Evolutionary conservation across 2,113 vertebrate genomes (phyloP), one percentile per base, ranked within the genome.

Genomic region (Halichoeres trimaculatus): DNA sequence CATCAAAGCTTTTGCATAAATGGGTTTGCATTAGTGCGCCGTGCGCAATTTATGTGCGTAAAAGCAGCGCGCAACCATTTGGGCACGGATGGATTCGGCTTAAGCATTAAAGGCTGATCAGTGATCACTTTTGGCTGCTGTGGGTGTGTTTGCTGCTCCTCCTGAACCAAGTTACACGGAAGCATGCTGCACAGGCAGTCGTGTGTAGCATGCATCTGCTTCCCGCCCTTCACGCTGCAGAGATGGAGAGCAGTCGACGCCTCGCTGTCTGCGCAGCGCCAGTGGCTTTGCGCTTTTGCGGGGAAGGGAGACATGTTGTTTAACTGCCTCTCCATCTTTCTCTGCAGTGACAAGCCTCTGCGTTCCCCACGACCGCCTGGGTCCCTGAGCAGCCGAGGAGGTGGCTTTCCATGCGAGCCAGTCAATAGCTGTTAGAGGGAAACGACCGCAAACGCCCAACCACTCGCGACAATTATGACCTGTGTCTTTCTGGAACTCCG

Each of bases 121-220:
- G 58, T 83, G 71, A 71, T 78, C 59, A 53, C 64, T 74, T 70
- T 45, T 35, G 52, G 43, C 10, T 38, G 14, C 8, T 34, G 70
- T 12, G 34, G n/a, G 55, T 10, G 30, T 91, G 87, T 92, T 85
- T 86, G 89, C 30, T 94, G 91, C 87, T 90, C 85, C 88, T 88
- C 78, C 91, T 94, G 93, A 92, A 91, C 93, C 83, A 69, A 66
- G 94, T 94, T 93, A 94, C 85, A 87, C 52, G 70, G 91, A 94
- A 86, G 90, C 90, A 65, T 58, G 76, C 75, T 86, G 65, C 35
- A 80, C 63, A 92, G 88, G 92, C 88, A 88, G 87, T 89, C 86
- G 94, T 91, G 94, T 90, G 91, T 91, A 94, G 87, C 92, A 93
- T 93, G 93, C 94, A 93, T 92, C 90, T 93, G 94, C 43, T 66